Base-by-base conservation (phyloP, 2,888 invertebrate genomes). In the Sarcophaga rosellei region DNA sequence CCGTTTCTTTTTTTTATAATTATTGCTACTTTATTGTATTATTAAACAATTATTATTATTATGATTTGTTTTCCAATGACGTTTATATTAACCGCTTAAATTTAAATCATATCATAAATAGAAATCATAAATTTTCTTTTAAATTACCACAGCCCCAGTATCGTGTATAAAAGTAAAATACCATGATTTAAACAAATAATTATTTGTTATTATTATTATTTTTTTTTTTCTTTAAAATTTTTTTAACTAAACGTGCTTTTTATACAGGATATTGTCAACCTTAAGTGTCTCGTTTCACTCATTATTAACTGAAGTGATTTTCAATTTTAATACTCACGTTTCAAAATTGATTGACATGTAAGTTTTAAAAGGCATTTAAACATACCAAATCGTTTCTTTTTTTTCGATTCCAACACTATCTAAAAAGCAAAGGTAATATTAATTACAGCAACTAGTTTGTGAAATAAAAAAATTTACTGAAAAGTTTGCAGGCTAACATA, bases 21-120 rank as follows among this genome's bases (percentile, higher is more conserved):
- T 91, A 91, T 91, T 91, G 91, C 91, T 91, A 92, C 91, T 92
- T 91, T 91, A 92, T 91, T 91, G 92, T 91, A 90, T 91, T 91
- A 90, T 91, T 92, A 91, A 92, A 89, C 91, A 90, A 91, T 91
- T 92, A 91, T 79, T 82, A 74, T 86, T 82, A 74, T 86, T 86
- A 81, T 87, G 88, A 77, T 84, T 84, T 83, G 66, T 73, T 35
- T 73, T 70, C 25, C 53, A 66, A 68, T 83, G 73, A 66, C n/a
- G n/a, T 80, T 65, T 65, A 57, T 75, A 59, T 77, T 73, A 72
- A 73, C 61, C 61, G 70, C 82, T 72, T 72, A 45, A 74, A 73
- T 83, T 83, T 74, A 76, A 78, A 78, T 83, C 74, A 45, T 72
- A 81, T 77, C 81, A 85, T 81, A 81, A 81, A 85, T 85, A 53